These are phyloP conservation scores for Callospermophilus lateralis DNA, from an alignment of 2,113 vertebrate genomes.

Conservation along the genomic window DNA sequence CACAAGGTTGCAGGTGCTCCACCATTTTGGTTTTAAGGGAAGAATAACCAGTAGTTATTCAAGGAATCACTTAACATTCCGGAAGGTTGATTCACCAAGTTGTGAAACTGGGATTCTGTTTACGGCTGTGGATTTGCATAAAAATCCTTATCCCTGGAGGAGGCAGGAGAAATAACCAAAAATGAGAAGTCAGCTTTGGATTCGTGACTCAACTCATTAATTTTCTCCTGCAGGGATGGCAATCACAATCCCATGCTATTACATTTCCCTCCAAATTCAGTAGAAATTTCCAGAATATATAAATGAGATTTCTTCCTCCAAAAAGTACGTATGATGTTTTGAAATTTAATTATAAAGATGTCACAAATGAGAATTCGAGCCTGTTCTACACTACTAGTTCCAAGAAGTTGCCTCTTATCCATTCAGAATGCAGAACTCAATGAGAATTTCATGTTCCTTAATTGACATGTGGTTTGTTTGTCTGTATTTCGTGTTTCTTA, in stretches of 20 bases:
- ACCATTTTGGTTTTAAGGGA: not conserved
- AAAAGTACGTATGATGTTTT: not conserved
- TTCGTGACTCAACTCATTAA: not conserved
- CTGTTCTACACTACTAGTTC: not conserved
- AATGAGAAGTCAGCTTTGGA: not conserved
- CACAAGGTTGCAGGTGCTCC: not conserved
- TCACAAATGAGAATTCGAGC: not conserved
- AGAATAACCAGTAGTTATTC: too few species aligned
- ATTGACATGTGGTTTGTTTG: constrained; percentile 82
- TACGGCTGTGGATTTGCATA: not conserved
- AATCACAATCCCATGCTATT: not conserved
- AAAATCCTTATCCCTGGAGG: not conserved
- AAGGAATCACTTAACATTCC: not conserved
- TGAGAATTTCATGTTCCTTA: constrained; percentile 80
- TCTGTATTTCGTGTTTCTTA: constrained; percentile 91
- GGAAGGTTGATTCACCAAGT: not conserved
- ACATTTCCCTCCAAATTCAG: not conserved
- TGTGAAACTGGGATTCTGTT: not conserved
- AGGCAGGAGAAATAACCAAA: not conserved
- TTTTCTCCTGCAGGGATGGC: not conserved
- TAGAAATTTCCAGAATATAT: not conserved
- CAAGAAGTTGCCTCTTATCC: constrained; percentile 87
- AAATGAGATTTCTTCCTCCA: not conserved
- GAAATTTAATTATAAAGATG: not conserved
- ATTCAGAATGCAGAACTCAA: constrained; percentile 96